These are phyloP conservation scores for Acanthoscelides obtectus DNA, from an alignment of 2,888 invertebrate genomes.

Conservation along the genomic window DNA sequence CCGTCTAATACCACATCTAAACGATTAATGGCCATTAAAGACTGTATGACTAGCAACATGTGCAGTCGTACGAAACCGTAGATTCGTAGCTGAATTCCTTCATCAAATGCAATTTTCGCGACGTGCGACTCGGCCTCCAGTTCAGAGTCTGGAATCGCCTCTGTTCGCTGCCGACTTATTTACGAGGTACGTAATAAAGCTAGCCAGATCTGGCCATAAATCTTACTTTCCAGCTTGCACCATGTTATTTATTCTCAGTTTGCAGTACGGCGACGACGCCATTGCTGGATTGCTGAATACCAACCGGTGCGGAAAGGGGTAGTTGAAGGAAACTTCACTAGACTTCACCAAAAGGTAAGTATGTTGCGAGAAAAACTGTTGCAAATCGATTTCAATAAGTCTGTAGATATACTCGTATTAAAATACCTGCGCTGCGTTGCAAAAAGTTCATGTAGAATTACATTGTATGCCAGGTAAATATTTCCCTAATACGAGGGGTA, in stretches of 20 bases:
- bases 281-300: not conserved
- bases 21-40: not conserved
- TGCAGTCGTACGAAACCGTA: not conserved
- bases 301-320: not conserved
- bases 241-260: conserved; percentile 2
- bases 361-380: not conserved
- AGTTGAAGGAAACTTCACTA: not conserved
- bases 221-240: conserved; percentile 8
- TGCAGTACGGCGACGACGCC: not conserved
- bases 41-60: not conserved
- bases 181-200: conserved; percentile 11
- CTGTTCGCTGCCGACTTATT: conserved; percentile 5
- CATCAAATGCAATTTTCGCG: not conserved
- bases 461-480: too few relatives aligned
- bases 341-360: not conserved
- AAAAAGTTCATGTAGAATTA: too few relatives aligned
- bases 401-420: too few relatives aligned
- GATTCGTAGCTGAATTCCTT: not conserved
- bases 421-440: too few relatives aligned
- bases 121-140: not conserved
- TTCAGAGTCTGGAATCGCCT: not conserved
- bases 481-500: too few relatives aligned
- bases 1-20: not conserved
- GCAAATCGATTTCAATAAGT: not conserved
- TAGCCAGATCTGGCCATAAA: conserved; percentile 7